Base-by-base conservation (phyloP, 2,797 vertebrate genomes). In the Sebastes miniatus region DNA sequence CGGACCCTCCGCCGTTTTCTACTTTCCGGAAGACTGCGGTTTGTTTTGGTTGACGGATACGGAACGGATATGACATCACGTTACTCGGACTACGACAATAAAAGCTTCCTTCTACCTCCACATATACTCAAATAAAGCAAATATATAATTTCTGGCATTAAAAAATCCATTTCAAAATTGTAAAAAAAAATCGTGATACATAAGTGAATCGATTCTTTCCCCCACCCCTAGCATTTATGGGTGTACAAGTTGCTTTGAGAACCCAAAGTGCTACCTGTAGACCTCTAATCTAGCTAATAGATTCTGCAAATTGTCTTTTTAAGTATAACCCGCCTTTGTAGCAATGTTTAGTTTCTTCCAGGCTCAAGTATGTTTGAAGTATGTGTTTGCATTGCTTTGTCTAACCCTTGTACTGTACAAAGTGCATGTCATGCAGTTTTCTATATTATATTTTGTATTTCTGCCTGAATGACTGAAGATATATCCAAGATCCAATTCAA, bases 131-230 rank as follows among this genome's bases (percentile, higher is more conserved):
- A 18, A 18, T 47, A 0, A 47, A 47, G 43, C 0, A 47, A 2
- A 47, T 47, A 47, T 18, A 47, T 47, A 0, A 1, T 0, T 16
- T 47, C 43, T 47, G 43, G 16, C 6, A 47, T 47, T 18, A 47
- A 47, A 47, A 47, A 0, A 8, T 18, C 1, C 0, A 47, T 47
- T 47, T 47, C 0, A 47, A 47, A 47, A 43, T 39, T 39, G 12
- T 39, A 27, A 36, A 29, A 29, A 29, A 43, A 39, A 43, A 43
- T 43, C 6, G 3, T 0, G 39, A 43, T 43, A 43, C 39, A 43
- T 43, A 43, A 0, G 0, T 43, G 14, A 43, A 43, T 39, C 13
- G 36, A 39, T 43, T 43, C 4, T 4, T 12, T 12, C 4, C 34
- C 4, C 34, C 34, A 36, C 34, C 34, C 32, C 8, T 9, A 32